Evolutionary conservation across 2,888 invertebrate genomes (phyloP), one percentile per base, ranked within the genome.

Genomic region (Dryobota labecula): DNA sequence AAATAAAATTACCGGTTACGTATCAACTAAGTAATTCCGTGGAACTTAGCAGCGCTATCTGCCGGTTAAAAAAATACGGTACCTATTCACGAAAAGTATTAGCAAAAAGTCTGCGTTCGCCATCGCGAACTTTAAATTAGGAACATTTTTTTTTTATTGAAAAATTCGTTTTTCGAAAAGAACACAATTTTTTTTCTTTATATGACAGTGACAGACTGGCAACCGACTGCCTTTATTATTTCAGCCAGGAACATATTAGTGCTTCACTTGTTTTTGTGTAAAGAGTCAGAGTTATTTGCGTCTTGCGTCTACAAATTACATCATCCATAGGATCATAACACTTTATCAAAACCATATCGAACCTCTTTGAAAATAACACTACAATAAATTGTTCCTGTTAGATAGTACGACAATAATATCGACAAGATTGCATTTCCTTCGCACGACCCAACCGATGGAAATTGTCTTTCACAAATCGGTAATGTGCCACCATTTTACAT

Each of bases 401-500:
- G 73, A 71, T 64, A 73, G 54, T 51, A 47, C 49, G 58, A 83
- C 76, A 76, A 58, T 78, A 82, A 84, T 78, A 70, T 62, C 53
- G 45, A 58, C 38, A 67, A 73, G 63, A 84, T 74, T 62, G 77
- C 75, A 80, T 87, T 84, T 80, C 80, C 87, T 82, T 81, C 73
- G 84, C 86, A 86, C 85, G 88, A 87, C 78, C 79, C 69, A 78
- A 83, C 79, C 65, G 70, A 80, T 83, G 86, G 86, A 92, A 93
- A 94, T 94, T 92, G 92, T 91, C 92, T 93, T 89, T 91, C 88
- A 87, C 92, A 88, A 92, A 93, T 94, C 91, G 90, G 90, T 94
- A 93, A 93, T 93, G 85, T 83, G 57, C 77, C 76, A 73, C 76
- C 79, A 85, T 87, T 83, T 87, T 80, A 86, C 70, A 77, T 84